Evolutionary conservation across 2,113 vertebrate genomes (phyloP).

Genomic region (Mesembrinibis cayennensis): DNA sequence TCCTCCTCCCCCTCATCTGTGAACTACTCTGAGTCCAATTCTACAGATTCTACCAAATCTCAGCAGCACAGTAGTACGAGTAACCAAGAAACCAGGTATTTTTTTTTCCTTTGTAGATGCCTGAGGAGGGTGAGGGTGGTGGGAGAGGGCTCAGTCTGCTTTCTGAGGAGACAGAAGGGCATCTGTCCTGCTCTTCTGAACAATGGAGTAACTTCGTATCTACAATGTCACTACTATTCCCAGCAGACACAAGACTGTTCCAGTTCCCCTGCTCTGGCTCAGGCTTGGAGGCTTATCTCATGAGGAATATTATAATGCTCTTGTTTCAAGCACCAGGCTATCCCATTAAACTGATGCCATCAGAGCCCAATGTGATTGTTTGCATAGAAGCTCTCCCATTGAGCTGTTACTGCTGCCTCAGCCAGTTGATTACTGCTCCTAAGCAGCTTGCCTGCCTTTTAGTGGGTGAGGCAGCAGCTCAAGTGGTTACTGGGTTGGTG

Average conservation of each 20-base stretch:
- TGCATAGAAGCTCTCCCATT: not conserved
- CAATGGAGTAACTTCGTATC: not conserved
- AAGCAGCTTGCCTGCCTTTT: not conserved
- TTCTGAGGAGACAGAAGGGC: not conserved
- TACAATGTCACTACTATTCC: not conserved
- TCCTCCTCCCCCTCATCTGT: slow-evolving; percentile 96
- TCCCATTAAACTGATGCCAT: not conserved
- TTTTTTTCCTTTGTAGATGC: not conserved
- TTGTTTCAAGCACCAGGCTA: not conserved
- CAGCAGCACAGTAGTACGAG: slow-evolving; percentile 95
- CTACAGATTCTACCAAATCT: slow-evolving; percentile 96
- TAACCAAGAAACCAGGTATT: slow-evolving; percentile 96
- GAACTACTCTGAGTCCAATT: slow-evolving; percentile 98
- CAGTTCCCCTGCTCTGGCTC: not conserved
- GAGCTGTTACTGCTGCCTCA: not conserved
- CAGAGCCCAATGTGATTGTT: not conserved
- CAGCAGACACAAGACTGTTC: not conserved
- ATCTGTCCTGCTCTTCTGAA: not conserved
- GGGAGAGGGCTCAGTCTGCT: not conserved
- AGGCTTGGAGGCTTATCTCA: not conserved
- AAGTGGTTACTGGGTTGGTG: not conserved
- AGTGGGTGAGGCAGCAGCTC: not conserved
- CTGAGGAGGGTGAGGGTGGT: not conserved
- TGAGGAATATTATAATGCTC: not conserved
- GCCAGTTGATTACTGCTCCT: not conserved